These are phyloP conservation scores for Dastarcus helophoroides DNA, from an alignment of 2,888 invertebrate species.

Conservation along the genomic window DNA sequence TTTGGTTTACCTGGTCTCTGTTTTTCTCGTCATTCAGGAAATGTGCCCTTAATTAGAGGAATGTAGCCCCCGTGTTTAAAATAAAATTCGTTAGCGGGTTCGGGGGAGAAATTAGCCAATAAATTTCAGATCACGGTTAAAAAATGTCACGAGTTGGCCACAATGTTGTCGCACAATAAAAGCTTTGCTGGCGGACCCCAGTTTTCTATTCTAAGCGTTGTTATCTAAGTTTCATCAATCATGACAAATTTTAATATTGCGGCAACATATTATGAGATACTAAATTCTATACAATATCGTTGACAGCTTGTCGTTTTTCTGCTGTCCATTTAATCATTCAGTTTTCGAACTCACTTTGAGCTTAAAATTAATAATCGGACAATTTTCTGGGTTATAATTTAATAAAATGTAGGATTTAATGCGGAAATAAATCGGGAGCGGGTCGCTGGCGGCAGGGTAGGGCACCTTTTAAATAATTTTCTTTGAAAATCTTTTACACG, in stretches of 20 bases:
- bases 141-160: conserved; percentile 21
- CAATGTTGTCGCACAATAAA: conserved; percentile 22
- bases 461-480: conserved; percentile 17
- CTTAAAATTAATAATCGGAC: too few species aligned
- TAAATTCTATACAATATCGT: conserved; percentile 36
- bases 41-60: too few species aligned
- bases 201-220: conserved; percentile 29
- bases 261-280: conserved; percentile 36
- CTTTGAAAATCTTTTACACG: conserved; percentile 22
- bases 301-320: conserved; percentile 35
- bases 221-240: conserved; percentile 39
- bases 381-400: too few species aligned
- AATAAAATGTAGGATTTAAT: too few species aligned
- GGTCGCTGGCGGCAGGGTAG: too few species aligned
- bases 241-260: conserved; percentile 39
- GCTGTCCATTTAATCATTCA: too few species aligned
- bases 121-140: conserved; percentile 20
- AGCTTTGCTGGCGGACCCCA: conserved; percentile 24
- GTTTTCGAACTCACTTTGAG: too few species aligned
- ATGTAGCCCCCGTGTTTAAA: too few species aligned
- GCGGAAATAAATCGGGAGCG: too few species aligned
- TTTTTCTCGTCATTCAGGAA: too few species aligned
- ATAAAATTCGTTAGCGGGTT: neutral
- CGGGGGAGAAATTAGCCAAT: conserved; percentile 16
- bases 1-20: too few species aligned